Evolutionary conservation across 2,888 invertebrate genomes (phyloP).

Genomic region (Rhingia campestris): DNA sequence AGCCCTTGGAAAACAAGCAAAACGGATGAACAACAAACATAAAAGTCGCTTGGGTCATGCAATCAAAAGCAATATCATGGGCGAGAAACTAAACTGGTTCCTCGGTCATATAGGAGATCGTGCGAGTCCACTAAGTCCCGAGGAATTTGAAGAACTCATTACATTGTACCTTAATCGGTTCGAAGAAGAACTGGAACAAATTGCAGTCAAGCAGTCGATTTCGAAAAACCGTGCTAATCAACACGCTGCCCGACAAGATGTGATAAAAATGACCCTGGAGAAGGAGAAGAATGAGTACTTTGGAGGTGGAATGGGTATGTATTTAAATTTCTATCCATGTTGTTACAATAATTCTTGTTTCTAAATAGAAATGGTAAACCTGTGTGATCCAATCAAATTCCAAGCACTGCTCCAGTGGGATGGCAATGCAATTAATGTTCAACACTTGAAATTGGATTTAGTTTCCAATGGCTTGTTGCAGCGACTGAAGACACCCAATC

Average conservation of each 20-base stretch:
- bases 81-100: slow-evolving; percentile 92
- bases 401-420: slow-evolving; percentile 81
- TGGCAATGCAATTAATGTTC: slow-evolving; percentile 82
- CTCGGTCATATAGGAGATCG: slow-evolving; percentile 85
- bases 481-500: slow-evolving; percentile 76
- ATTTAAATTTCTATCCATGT: background rate
- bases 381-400: slow-evolving; percentile 76
- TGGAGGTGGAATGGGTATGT: slow-evolving; percentile 88
- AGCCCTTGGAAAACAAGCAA: slow-evolving; percentile 88
- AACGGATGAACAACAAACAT: slow-evolving; percentile 83
- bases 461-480: slow-evolving; percentile 80
- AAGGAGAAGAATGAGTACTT: slow-evolving; percentile 89
- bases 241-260: slow-evolving; percentile 91
- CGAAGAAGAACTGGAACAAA: slow-evolving; percentile 91
- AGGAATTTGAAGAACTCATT: slow-evolving; percentile 85
- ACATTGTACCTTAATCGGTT: slow-evolving; percentile 85
- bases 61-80: slow-evolving; percentile 88
- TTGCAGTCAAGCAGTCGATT: slow-evolving; percentile 90
- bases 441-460: slow-evolving; percentile 81
- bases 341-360: background rate
- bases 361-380: slow-evolving; percentile 39
- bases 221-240: slow-evolving; percentile 87
- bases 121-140: slow-evolving; percentile 84
- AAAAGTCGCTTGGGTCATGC: slow-evolving; percentile 84
- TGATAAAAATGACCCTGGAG: slow-evolving; percentile 89